A percentile compares a stretch with the other conserved stretches of the same genome.
These are phyloP conservation scores for Picathartes gymnocephalus DNA, from an alignment of 2,113 vertebrate species.

Conservation along the genomic window DNA sequence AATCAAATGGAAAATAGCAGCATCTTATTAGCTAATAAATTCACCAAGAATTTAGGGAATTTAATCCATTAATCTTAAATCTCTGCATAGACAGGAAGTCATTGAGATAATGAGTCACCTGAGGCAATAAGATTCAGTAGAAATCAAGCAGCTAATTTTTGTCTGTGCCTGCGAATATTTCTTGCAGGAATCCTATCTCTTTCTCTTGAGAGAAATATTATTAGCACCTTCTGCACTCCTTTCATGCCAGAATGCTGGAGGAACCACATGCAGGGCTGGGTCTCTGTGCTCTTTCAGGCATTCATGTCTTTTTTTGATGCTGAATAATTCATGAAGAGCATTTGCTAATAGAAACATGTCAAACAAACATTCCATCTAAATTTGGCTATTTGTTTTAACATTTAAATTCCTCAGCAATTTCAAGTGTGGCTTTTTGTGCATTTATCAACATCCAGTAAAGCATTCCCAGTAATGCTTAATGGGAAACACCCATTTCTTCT, in stretches of 20 bases:
- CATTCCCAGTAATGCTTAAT: too few relatives aligned
- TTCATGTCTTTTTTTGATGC: neutral
- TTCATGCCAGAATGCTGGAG: neutral
- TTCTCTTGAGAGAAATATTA: slow-evolving; percentile 26
- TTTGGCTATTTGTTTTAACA: neutral
- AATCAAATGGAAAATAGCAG: slow-evolving; percentile 1
- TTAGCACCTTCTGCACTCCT: slow-evolving; percentile 4
- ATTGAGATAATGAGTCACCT: slow-evolving; percentile 60
- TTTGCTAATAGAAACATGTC: neutral
- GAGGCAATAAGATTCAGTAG: slow-evolving; percentile 47
- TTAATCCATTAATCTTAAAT: slow-evolving; percentile 60
- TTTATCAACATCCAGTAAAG: neutral
- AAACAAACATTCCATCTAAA: neutral
- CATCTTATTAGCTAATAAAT: slow-evolving; percentile 41
- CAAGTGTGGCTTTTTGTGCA: fast-evolving
- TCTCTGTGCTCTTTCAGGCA: neutral
- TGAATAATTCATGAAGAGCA: neutral
- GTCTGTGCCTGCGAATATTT: slow-evolving; percentile 23
- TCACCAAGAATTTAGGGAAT: slow-evolving; percentile 46
- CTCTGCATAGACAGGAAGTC: slow-evolving; percentile 33
- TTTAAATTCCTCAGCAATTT: neutral
- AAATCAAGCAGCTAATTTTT: slow-evolving; percentile 44
- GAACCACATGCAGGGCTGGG: neutral
- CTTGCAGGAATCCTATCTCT: neutral
- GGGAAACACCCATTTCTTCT: neutral